Conservation (phyloP, 2,113 vertebrate genomes). For the Carettochelys insculpta region DNA sequence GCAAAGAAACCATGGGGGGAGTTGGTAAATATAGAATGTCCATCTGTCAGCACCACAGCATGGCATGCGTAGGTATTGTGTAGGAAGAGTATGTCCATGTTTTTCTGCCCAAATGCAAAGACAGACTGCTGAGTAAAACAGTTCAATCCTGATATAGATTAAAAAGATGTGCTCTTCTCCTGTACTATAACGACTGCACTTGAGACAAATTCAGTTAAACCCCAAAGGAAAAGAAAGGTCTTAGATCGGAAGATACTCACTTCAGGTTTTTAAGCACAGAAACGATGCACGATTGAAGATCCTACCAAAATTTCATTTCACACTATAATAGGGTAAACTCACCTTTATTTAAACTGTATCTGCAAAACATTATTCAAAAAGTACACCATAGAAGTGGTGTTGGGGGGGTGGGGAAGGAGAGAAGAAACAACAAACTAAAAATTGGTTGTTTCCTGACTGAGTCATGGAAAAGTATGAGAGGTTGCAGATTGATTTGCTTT, state of each 20-base stretch:
- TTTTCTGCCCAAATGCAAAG: constrained; percentile 69
- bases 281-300: constrained; percentile 16
- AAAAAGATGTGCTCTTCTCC: constrained; percentile 47
- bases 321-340: not conserved
- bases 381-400: not conserved
- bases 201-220: constrained; percentile 57
- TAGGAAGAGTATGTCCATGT: constrained; percentile 52
- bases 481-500: not conserved
- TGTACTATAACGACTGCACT: constrained; percentile 50
- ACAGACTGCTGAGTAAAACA: constrained; percentile 61
- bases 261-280: constrained; percentile 59
- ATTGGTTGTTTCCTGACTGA: not conserved
- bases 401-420: not conserved
- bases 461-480: not conserved
- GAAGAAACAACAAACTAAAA: not conserved
- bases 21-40: constrained; percentile 56
- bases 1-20: constrained; percentile 63
- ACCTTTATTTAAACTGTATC: constrained; percentile 54
- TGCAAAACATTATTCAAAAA: constrained; percentile 35
- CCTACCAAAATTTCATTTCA: constrained; percentile 47
- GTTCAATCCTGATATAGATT: constrained; percentile 62
- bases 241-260: constrained; percentile 29
- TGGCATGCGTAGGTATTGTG: constrained; percentile 59
- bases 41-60: constrained; percentile 63
- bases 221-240: constrained; percentile 36